Conservation (phyloP, 2,888 invertebrate species). For the Agriotes lineatus region DNA sequence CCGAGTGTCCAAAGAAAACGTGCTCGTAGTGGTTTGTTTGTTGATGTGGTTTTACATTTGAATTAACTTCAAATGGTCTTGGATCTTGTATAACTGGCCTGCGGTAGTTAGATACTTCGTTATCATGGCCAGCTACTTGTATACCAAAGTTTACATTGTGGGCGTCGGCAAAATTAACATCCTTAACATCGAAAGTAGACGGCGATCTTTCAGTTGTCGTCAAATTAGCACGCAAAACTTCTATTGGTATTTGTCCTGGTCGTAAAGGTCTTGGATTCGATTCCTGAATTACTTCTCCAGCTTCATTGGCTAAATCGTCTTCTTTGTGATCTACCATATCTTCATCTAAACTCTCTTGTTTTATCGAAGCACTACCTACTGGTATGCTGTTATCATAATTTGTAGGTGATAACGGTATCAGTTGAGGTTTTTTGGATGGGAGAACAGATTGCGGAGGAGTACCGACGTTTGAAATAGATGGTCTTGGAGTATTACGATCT, state of each 20-base stretch:
- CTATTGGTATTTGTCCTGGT: constrained; percentile 65
- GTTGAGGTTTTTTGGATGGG: constrained; percentile 35
- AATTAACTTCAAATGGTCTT: constrained; percentile 50
- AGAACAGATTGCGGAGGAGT: background rate
- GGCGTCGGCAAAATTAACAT: background rate
- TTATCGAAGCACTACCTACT: background rate
- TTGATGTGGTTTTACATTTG: constrained; percentile 9
- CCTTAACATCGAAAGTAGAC: constrained; percentile 6
- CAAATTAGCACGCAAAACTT: constrained; percentile 51
- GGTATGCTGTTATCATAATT: constrained; percentile 28
- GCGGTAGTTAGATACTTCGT: constrained; percentile 22
- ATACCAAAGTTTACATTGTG: constrained; percentile 31
- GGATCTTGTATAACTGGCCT: constrained; percentile 54
- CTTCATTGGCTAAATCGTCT: constrained; percentile 65
- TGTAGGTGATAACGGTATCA: constrained; percentile 38
- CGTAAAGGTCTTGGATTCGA: constrained; percentile 66
- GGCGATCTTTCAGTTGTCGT: constrained; percentile 27
- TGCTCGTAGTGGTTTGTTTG: constrained; percentile 6
- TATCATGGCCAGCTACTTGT: constrained; percentile 38
- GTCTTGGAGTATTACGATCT: background rate
- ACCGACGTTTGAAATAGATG: background rate
- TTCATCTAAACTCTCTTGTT: constrained; percentile 27
- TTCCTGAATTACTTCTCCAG: constrained; percentile 68
- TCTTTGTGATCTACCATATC: constrained; percentile 52
- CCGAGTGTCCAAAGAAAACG: background rate